phyloP scores from a whole-genome alignment of 37 sponge, comb jelly and placozoan genomes.

The Halisarca cf. caerulea region DNA sequence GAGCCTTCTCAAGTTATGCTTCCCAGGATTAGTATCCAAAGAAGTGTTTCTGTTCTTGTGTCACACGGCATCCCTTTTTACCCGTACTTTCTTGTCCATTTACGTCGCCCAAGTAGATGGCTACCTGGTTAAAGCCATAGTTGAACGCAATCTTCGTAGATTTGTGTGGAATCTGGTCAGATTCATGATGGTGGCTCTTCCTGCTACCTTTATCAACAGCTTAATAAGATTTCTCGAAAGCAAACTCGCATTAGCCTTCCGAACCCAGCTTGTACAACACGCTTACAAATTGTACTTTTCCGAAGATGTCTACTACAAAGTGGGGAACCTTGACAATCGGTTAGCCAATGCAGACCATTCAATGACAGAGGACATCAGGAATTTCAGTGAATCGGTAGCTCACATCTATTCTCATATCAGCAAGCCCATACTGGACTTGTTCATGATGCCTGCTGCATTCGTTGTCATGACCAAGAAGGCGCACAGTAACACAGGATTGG shows the following conservation, averaged over 20 bases:
- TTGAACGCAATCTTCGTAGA: conserved; percentile 45
- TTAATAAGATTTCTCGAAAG: conserved; percentile 79
- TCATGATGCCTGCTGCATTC: conserved; percentile 65
- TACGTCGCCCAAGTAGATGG: conserved; percentile 88
- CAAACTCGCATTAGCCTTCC: conserved; percentile 80
- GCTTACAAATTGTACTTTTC: conserved; percentile 79
- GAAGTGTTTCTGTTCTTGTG: conserved; percentile 61
- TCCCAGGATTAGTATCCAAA: conserved; percentile 70
- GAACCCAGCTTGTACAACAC: conserved; percentile 70
- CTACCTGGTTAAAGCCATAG: conserved; percentile 78
- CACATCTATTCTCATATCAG: conserved; percentile 92
- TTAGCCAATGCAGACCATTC: conserved; percentile 85
- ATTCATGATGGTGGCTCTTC: conserved; percentile 72
- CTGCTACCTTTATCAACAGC: conserved; percentile 92
- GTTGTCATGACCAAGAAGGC: conserved; percentile 41
- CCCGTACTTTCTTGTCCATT: conserved; percentile 87
- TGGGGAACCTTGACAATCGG: conserved; percentile 85
- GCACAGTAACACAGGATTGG: conserved; percentile 27
- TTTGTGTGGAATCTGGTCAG: conserved; percentile 49
- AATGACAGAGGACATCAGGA: conserved; percentile 85
- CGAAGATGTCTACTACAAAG: conserved; percentile 86
- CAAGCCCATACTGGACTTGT: conserved; percentile 83
- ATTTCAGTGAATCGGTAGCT: conserved; percentile 74
- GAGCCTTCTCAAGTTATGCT: conserved; percentile 64
- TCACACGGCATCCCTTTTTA: conserved; percentile 75